phyloP scores from a whole-genome alignment of 2,113 vertebrate genomes.

The Seriola rivoliana region DNA sequence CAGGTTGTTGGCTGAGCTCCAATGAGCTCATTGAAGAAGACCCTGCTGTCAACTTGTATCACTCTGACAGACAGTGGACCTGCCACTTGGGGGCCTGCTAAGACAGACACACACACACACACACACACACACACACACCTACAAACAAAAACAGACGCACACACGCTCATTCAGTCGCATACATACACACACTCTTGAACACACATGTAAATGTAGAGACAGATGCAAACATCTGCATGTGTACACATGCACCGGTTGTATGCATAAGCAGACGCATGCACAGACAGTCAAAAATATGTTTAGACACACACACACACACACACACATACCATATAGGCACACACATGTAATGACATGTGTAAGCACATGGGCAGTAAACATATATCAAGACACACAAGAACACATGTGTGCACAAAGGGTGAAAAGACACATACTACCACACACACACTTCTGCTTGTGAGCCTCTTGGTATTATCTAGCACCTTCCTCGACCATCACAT shows the following conservation, averaged over 20 bases:
- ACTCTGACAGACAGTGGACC: constrained; percentile 68
- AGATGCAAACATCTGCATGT: background rate
- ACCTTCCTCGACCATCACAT: background rate
- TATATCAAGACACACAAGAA: background rate
- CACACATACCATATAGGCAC: background rate
- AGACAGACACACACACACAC: constrained; percentile 31
- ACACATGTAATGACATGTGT: background rate
- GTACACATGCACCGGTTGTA: background rate
- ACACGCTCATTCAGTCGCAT: background rate
- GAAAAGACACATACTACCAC: background rate
- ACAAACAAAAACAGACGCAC: background rate
- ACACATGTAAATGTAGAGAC: background rate
- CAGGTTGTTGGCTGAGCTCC: constrained; percentile 75
- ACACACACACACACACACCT: background rate
- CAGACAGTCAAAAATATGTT: background rate
- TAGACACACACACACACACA: background rate
- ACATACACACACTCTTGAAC: background rate
- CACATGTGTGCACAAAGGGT: background rate
- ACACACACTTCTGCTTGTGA: background rate
- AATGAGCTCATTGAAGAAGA: constrained; percentile 71
- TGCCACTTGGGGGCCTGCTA: constrained; percentile 38
- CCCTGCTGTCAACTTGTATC: constrained; percentile 68
- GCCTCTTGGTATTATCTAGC: background rate
- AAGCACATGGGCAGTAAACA: background rate
- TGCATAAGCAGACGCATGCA: background rate